Evolutionary conservation across 2,113 vertebrate species (phyloP), one percentile per base, ranked within the genome.

Genomic region (Ciconia maguari): DNA sequence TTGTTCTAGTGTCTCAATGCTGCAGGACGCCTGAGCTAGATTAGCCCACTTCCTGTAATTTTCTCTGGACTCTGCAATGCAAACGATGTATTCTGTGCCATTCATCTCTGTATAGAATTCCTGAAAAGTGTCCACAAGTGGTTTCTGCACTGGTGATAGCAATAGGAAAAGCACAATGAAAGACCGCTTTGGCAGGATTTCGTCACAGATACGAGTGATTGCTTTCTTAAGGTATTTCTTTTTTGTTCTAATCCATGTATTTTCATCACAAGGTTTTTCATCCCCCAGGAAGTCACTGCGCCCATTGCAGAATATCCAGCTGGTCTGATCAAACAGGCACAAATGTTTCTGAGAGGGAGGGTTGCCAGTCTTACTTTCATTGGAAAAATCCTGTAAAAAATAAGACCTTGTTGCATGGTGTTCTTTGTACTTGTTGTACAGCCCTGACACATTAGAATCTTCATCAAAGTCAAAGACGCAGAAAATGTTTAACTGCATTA

Each of bases 301-400:
- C 3, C 99, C 99, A 44, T 99, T 98, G 93, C 99, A 99, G 96
- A 99, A 99, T 92, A 99, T 98, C 99, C 99, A 99, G 90, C 98
- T 99, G 54, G 97, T 98, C 84, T 99, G 98, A 13, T 98, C 98
- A 80, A 98, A 99, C 11, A 99, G 94, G 89, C 87, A 89, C 49
- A 98, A 66, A 2, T 96, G 72, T 86, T 90, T 98, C 71, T 96
- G 97, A 48, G 97, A 75, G 42, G 98, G 93, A 44, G 89, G 74
- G 72, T 94, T 92, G 68, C 36, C 97, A 64, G 77, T 92, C 76
- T 95, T 97, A 34, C 83, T 42, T 14, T 97, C 84, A 12, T 75
- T 95, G 65, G 42, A 97, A 88, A 98, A 99, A 64, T 98, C 96
- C 20, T 98, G 96, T 74, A 99, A 65, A 46, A 98, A 98, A 77